Conservation (phyloP, 2,113 vertebrate genomes). For the Elaphurus davidianus region DNA sequence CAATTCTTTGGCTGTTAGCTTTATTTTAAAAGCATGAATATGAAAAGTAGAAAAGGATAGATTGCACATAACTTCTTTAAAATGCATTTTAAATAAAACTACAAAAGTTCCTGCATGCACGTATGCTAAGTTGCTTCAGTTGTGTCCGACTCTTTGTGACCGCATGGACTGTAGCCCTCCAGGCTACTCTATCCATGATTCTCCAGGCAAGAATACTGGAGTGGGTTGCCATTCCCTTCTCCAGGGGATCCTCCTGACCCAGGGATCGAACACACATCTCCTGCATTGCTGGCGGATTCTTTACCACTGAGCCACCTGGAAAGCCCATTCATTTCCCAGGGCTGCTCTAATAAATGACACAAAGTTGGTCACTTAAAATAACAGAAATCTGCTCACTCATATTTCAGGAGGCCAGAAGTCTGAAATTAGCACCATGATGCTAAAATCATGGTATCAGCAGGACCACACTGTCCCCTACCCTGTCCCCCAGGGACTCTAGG, state of each 20-base stretch:
- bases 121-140: neutral
- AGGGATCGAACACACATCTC: neutral
- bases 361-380: neutral
- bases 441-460: neutral
- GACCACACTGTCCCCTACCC: neutral
- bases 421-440: neutral
- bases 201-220: neutral
- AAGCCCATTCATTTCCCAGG: neutral
- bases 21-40: neutral
- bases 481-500: neutral
- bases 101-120: neutral
- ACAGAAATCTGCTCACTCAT: neutral
- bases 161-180: neutral
- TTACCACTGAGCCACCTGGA: neutral
- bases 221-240: neutral
- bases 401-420: neutral
- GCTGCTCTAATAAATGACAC: neutral
- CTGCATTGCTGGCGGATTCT: neutral
- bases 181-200: neutral
- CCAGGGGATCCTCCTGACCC: neutral
- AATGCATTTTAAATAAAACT: neutral
- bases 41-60: constrained; percentile 2
- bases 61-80: neutral
- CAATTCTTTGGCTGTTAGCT: neutral
- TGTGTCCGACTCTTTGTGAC: neutral